Evolutionary conservation across 2,888 invertebrate species (phyloP), one percentile per base, ranked within the genome.

Genomic region (Morpho helenor): DNA sequence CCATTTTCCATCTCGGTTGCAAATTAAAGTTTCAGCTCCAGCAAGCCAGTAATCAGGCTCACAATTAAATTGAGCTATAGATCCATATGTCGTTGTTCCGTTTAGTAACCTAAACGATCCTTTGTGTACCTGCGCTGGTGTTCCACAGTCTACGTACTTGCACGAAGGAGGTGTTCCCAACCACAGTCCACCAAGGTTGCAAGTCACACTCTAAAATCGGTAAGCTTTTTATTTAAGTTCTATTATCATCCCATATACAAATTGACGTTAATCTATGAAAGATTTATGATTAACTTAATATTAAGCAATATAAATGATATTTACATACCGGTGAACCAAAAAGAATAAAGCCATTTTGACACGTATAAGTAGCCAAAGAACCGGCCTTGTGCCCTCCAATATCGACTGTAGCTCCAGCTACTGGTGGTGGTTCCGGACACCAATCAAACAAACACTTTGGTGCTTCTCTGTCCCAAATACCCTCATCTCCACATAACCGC

Each of bases 181-280:
- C 97, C 97, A 98, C 62, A 93, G 92, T 0, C 98, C 98, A 3
- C 97, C 97, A 10, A 97, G 92, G 45, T 95, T 94, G 77, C 98
- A 98, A 8, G 94, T 94, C 43, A 97, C 91, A 45, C 95, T 93
- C 96, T 96, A 74, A 10, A 75, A 76, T 10, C 8, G 46, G 47
- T 3, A 52, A 10, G 22, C 8, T 31, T 9, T 3, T 10, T 10
- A 49, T 40, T 40, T 6, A 49, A 49, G 9, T 31, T 49, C 6
- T 22, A 48, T 7, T 49, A 49, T 31, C 31, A 49, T 7, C 48
- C n/a, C 1, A 8, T 4, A 16, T 16, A 2, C 39, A 31, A 39
- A 31, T 31, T 5, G 31, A 31, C 31, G 31, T 31, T 31, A 31
- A 31, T 31, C 31, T 31, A 31, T 31, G 31, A 31, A 31, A 31